phyloP scores from a whole-genome alignment of 2,888 invertebrate genomes.

The Sipha maydis region DNA sequence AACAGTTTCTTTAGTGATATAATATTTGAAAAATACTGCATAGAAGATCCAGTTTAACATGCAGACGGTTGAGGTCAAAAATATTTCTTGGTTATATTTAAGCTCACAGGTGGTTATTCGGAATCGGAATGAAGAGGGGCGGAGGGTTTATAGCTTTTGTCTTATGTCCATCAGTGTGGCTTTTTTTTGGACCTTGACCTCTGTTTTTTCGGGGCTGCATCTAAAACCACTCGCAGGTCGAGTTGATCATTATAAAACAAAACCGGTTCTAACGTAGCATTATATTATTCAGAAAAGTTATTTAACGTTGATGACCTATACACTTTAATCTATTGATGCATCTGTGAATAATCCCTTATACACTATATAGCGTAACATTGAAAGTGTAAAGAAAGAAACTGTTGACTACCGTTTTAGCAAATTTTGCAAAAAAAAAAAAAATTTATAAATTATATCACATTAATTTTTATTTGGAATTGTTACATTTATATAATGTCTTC shows the following conservation, averaged over 20 bases:
- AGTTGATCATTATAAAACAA: slow-evolving; percentile 16
- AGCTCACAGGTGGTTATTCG: slow-evolving; percentile 35
- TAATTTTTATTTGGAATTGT: no score
- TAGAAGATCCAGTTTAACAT: slow-evolving; percentile 42
- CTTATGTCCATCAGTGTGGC: slow-evolving; percentile 43
- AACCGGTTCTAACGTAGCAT: slow-evolving; percentile 47
- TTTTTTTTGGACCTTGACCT: slow-evolving; percentile 58
- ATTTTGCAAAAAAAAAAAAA: not conserved
- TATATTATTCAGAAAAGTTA: slow-evolving; percentile 53
- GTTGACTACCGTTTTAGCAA: not conserved
- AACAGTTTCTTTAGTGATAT: slow-evolving; percentile 6
- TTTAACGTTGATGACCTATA: slow-evolving; percentile 58
- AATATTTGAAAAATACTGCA: slow-evolving; percentile 39
- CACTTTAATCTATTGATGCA: slow-evolving; percentile 33
- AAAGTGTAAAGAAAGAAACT: not conserved
- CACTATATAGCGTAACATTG: slow-evolving; percentile 15
- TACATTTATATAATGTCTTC: no score
- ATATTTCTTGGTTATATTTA: slow-evolving; percentile 16
- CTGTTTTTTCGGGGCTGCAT: slow-evolving; percentile 58
- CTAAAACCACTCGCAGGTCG: slow-evolving; percentile 42
- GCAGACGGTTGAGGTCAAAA: slow-evolving; percentile 38
- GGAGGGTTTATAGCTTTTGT: slow-evolving; percentile 61
- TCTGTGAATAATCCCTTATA: not conserved
- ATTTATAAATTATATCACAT: no score
- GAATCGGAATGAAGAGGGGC: not conserved